phyloP scores from a whole-genome alignment of 1,140 invertebrate genomes.

The Halictus rubicundus region DNA sequence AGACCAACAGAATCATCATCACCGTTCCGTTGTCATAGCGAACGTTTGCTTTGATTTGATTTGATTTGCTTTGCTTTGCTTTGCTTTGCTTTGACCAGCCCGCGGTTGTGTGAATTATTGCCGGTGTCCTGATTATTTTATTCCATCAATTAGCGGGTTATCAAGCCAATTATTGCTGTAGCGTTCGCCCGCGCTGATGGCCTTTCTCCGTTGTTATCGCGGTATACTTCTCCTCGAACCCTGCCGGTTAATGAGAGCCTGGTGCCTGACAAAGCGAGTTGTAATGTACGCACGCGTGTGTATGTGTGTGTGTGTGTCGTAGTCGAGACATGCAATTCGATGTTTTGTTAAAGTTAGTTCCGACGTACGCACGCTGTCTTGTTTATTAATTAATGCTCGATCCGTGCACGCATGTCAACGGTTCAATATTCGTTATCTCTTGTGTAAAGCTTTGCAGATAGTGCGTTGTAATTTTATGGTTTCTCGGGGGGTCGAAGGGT shows the following conservation, averaged over 20 bases:
- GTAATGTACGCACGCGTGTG: too few species aligned
- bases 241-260: background rate
- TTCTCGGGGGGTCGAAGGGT: too few species aligned
- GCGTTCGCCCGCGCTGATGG: background rate
- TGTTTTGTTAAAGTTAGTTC: too few species aligned
- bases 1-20: conserved; percentile 40
- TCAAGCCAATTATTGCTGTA: background rate
- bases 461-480: background rate
- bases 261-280: background rate
- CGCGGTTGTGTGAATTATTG: background rate
- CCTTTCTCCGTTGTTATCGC: background rate
- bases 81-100: background rate
- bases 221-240: background rate
- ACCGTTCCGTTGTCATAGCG: background rate
- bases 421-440: background rate
- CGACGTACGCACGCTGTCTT: too few species aligned
- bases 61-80: too few species aligned
- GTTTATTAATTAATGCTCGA: background rate
- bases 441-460: background rate
- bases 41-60: background rate
- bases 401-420: too few species aligned
- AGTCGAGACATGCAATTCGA: conserved; percentile 3
- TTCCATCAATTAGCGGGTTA: conserved; percentile 11
- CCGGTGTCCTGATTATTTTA: background rate
- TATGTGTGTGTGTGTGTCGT: background rate